Base-by-base conservation (phyloP, 2,888 invertebrate species). In the Agriopis marginaria region DNA sequence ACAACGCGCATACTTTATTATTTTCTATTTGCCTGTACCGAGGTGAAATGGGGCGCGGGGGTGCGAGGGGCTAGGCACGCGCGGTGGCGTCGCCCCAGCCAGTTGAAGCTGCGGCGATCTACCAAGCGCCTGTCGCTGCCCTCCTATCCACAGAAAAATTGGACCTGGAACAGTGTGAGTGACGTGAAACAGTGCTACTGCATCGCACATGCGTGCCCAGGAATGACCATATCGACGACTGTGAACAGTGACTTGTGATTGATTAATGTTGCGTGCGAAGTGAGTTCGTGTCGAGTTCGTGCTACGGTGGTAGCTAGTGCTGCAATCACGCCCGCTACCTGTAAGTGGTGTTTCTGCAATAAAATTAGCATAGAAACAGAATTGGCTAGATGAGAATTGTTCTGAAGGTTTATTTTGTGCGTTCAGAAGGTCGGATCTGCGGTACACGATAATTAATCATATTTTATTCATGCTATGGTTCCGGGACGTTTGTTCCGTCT, bases 11-110 rank as follows among this genome's bases (percentile, higher is more conserved):
- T 74, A 93, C 91, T 93, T 93, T 92, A 93, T 93, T n/a, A n/a
- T n/a, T n/a, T 93, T 93, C 92, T 93, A 93, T 92, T 93, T 93
- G 91, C 86, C 89, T 87, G 89, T 89, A 87, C 85, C 82, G 92
- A 91, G 93, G 92, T 91, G 82, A 87, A 86, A 81, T 87, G 84
- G 84, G 86, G 81, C 82, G 84, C 83, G 81, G 80, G 83, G 84
- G 86, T 82, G 80, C 69, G 82, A 82, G 87, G 86, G 81, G 81
- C 81, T 82, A 86, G 88, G 89, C 93, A 89, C 90, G 93, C 93
- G 93, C 93, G 91, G 84, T 93, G 86, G 89, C 81, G 91, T 83
- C 91, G 86, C 91, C 93, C 93, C 90, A 90, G 93, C 92, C 93
- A 93, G 93, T 94, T 85, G 87, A 88, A 83, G 91, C 93, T 92